phyloP scores from a whole-genome alignment of 2,113 vertebrate genomes.

The Asarcornis scutulata region DNA sequence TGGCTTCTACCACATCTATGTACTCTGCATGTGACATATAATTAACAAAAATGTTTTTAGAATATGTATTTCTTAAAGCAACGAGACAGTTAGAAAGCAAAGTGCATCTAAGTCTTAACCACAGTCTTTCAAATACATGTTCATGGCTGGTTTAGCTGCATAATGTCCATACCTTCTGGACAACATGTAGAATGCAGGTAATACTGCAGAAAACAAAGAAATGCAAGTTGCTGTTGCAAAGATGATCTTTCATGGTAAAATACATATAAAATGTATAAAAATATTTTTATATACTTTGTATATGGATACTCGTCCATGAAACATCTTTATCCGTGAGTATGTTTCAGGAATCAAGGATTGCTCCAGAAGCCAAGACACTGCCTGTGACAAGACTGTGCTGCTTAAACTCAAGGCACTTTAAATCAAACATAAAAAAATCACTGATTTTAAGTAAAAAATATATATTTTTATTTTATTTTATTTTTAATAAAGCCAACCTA shows the following conservation, averaged over 20 bases:
- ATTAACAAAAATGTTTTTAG: not conserved
- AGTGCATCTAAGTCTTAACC: not conserved
- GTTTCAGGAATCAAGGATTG: not conserved
- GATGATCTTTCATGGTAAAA: not conserved
- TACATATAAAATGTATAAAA: not conserved
- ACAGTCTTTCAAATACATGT: not conserved
- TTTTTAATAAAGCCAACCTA: not conserved
- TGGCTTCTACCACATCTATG: not conserved
- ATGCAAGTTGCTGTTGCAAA: not conserved
- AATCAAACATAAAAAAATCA: not conserved
- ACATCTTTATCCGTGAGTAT: not conserved
- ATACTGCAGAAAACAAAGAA: not conserved
- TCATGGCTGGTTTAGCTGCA: not conserved
- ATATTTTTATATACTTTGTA: not conserved
- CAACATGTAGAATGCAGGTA: not conserved
- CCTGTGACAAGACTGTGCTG: not conserved
- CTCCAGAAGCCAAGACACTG: not conserved
- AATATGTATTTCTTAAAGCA: not conserved
- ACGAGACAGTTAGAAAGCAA: not conserved
- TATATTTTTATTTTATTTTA: too few species aligned
- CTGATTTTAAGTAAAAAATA: not conserved
- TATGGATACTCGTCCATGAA: not conserved
- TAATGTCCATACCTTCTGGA: not conserved
- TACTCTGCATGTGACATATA: not conserved
- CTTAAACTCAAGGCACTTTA: not conserved